Evolutionary conservation across 2,888 invertebrate species (phyloP), one percentile per base, ranked within the genome.

Genomic region (Synergus japonicus): DNA sequence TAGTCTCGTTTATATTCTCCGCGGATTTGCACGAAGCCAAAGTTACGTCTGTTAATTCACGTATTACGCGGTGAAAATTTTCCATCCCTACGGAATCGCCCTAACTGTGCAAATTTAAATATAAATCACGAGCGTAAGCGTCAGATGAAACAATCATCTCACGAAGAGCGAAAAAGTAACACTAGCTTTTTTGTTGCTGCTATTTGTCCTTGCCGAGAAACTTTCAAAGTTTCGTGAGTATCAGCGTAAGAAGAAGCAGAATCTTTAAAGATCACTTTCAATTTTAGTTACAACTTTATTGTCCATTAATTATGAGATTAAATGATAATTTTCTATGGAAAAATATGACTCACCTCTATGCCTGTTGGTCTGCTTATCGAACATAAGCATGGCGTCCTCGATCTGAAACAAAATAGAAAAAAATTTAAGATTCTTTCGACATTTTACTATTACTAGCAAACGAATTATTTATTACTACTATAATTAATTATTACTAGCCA

Each of bases 371-470:
- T 99, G 98, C 95, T 99, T 99, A 94, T 99, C 99, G 94, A 99
- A 99, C 99, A 99, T 99, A 93, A 99, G 96, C 99, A 99, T 99
- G 90, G 99, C 99, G 93, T 99, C 99, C 94, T 99, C 98, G 93
- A 99, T 98, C 98, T 98, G 97, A 84, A 97, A 97, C 78, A 83
- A 78, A 79, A 76, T 79, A 60, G 78, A 9, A 8, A 4, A 4
- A 12, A 60, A 60, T 10, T 60, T 60, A 22, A 10, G 12, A 12
- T 9, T 12, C 9, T 22, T 60, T 60, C 22, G 37, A 54, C 12
- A 49, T 9, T 15, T 22, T 22, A 13, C n/a, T 43, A 8, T 64
- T 64, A 37, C 22, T 22, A 22, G 22, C 22, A 22, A 22, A 22
- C 22, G 0, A 22, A 22, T 22, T 22, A 0, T 22, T 22, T 22